Evolutionary conservation across 1,140 invertebrate genomes (phyloP), one percentile per base, ranked within the genome.

Genomic region (Sinella curviseta): DNA sequence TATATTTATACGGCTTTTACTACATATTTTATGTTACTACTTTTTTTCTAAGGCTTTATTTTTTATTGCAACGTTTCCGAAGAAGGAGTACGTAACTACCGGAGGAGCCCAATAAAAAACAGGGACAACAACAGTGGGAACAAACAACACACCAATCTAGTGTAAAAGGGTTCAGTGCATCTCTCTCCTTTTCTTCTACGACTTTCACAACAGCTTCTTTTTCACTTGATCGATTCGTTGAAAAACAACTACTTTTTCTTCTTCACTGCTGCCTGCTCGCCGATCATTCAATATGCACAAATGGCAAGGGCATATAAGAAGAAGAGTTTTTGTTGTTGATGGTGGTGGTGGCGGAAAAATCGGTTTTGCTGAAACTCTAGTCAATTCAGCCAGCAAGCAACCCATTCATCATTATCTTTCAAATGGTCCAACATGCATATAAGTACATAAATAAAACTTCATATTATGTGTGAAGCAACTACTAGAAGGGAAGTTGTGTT

Each of bases 351-450:
- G n/a, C n/a, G 12, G 24, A 60, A 60, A 60, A 60, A 14, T 24
- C 12, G 55, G 14, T 60, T 60, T 24, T n/a, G n/a, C n/a, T n/a
- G n/a, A n/a, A n/a, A n/a, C n/a, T n/a, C 39, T 20, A 8, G 20
- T 8, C 20, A 12, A 48, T 48, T 8, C 39, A 48, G 20, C 39
- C 39, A 48, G n/a, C n/a, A n/a, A n/a, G n/a, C n/a, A n/a, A 60
- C 55, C 14, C 55, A 60, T 60, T 60, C 55, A 60, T 60, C 55
- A 60, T 60, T 60, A 60, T 60, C 55, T 60, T 24, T 60, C 24
- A 26, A 24, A 60, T n/a, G 8, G 8, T 20, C 8, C 8, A 48
- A 48, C 8, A 20, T 48, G 8, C 8, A 12, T 20, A 48, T 8
- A 20, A 12, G 8, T 48, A 48, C 39, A 48, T 12, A 12, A 48